Evolutionary conservation across 2,888 invertebrate genomes (phyloP).

Genomic region (Sesia bembeciformis): DNA sequence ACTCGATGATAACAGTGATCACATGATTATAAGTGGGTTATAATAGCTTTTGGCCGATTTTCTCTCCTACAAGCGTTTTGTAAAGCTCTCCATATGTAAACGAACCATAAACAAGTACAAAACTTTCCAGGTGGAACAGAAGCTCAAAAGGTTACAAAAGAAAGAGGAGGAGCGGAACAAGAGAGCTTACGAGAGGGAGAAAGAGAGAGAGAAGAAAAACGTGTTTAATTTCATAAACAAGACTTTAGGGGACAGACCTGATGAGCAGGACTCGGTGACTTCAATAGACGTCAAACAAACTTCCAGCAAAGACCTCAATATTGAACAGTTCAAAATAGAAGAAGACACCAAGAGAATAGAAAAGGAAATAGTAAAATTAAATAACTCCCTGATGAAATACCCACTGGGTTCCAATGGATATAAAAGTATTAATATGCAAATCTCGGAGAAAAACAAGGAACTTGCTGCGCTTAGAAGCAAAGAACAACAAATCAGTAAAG

Average conservation of each 20-base stretch:
- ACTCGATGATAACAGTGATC: too few species aligned
- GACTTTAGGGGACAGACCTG: slow-evolving; percentile 62
- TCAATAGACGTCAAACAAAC: slow-evolving; percentile 59
- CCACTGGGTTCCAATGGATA: slow-evolving; percentile 74
- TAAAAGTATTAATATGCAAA: slow-evolving; percentile 75
- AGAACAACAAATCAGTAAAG: slow-evolving; percentile 78
- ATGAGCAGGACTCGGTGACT: slow-evolving; percentile 17
- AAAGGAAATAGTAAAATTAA: slow-evolving; percentile 78
- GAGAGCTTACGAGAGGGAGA: slow-evolving; percentile 78
- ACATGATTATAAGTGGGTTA: too few species aligned
- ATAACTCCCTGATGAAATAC: slow-evolving; percentile 78
- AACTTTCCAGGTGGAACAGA: slow-evolving; percentile 73
- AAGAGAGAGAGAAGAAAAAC: slow-evolving; percentile 75
- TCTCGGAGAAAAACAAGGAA: slow-evolving; percentile 76
- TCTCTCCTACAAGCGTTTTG: too few species aligned
- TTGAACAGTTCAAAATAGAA: slow-evolving; percentile 81
- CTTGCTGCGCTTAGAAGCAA: slow-evolving; percentile 73
- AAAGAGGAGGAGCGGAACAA: slow-evolving; percentile 77
- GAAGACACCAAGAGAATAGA: slow-evolving; percentile 81
- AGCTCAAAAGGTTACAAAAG: slow-evolving; percentile 77
- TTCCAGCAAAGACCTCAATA: slow-evolving; percentile 79
- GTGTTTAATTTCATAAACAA: slow-evolving; percentile 86
- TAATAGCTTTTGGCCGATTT: too few species aligned
- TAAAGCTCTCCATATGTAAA: too few species aligned
- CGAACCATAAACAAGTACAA: too few species aligned